Base-by-base conservation (phyloP, 2,797 vertebrate genomes). In the Sebastes miniatus region DNA sequence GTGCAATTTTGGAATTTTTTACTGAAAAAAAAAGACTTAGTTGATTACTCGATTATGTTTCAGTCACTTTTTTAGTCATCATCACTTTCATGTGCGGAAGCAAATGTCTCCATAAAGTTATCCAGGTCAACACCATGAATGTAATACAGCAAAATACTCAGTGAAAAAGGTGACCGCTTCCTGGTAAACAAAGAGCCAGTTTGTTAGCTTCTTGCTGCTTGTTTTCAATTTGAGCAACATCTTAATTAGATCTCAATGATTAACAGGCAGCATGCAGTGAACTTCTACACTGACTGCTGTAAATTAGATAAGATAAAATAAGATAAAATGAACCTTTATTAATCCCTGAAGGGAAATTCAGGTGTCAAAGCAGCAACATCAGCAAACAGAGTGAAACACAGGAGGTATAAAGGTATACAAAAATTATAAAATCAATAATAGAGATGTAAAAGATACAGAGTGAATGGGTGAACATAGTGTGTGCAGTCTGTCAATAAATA, bases 151-250 rank as follows among this genome's bases (percentile, higher is more conserved):
- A 20, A 20, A 20, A 24, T 24, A 62, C 8, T 25, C 8, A 3
- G 3, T 5, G 6, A 58, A 70, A 1, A 69, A 13, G 9, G 14
- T 31, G 4, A 59, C 6, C 13, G 24, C 13, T 67, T 4, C 16
- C 5, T 27, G 8, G 25, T 8, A 52, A 83, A 80, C 70, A 70
- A 27, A 62, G 6, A 61, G 67, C 27, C 31, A 32, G 59, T 68
- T 24, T 22, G 9, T 56, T 25, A 11, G 63, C 43, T 64, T 68
- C 6, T 58, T 43, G 3, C 3, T 63, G 31, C 1, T 36, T 64
- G 24, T 69, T 43, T 31, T 50, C 31, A 56, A 65, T 10, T 18
- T 57, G 1, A 25, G 25, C 32, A 56, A 52, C 29, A 63, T 24
- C 22, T 27, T 52, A n/a, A 74, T 77, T 3, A 72, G 10, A 71